Evolutionary conservation across 2,888 invertebrate species (phyloP), one percentile per base, ranked within the genome.

Genomic region (Liposcelis brunnea): DNA sequence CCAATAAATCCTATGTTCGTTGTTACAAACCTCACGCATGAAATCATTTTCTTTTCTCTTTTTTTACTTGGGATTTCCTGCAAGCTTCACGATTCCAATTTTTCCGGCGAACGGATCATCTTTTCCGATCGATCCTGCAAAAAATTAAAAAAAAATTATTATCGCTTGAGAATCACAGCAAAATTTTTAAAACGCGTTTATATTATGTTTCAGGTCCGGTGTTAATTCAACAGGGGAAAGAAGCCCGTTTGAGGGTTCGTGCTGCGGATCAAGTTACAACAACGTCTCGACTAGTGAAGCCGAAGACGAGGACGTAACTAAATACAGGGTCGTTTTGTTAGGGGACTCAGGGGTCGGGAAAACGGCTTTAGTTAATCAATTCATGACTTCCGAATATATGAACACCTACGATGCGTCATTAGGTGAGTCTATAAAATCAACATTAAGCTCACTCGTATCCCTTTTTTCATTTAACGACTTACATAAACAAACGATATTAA

Each of bases 381-480:
- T 93, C 61, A 89, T 89, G 85, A 90, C 91, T 26, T 89, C 89
- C 51, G 91, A 91, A 58, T 90, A 91, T 59, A 87, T 90, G 80
- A 89, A 90, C 64, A 89, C 90, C 0, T 91, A 91, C 62, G 90
- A 91, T 59, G 85, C 86, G 2, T 89, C 86, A 57, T 66, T 87
- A 59, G 86, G 86, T 86, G 66, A 77, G 74, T 65, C 47, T 37
- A 18, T 6, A 26, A 26, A 26, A 8, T 26, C 4, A 26, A 26
- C 26, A 26, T 6, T 6, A 5, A 12, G 31, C 12, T 32, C 35
- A 32, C n/a, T n/a, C n/a, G n/a, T n/a, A n/a, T 26, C 5, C 26
- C n/a, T 44, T 34, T 2, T n/a, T 14, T 32, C 18, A 26, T 16
- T 44, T 44, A 49, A 10, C n/a, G n/a, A n/a, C 47, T 32, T 15